Conservation (phyloP, 2,113 vertebrate genomes). For the Plecturocebus donacophilus region DNA sequence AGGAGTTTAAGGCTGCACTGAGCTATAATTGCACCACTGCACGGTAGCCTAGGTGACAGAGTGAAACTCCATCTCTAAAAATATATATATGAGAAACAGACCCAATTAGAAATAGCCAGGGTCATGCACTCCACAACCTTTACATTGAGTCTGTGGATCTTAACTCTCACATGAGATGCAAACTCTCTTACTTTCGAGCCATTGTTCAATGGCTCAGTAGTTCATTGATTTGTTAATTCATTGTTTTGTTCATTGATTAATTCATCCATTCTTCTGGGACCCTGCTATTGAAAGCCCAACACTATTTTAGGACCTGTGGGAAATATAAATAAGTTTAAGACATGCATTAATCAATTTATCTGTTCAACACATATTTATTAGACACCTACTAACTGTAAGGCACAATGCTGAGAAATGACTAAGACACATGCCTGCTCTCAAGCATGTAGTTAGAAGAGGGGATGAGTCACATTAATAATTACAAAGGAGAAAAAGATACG, state of each 20-base stretch:
- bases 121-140: not conserved
- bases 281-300: not conserved
- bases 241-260: conserved; percentile 15
- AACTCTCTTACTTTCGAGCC: not conserved
- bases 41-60: not conserved
- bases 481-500: not conserved
- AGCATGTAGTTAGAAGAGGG: not conserved
- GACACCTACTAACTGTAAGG: not conserved
- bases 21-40: not conserved
- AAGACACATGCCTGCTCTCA: not conserved
- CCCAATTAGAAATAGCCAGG: not conserved
- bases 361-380: not conserved
- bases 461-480: not conserved
- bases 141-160: not conserved
- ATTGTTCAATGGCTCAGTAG: not conserved
- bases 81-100: not conserved
- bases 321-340: not conserved
- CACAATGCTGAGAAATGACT: not conserved
- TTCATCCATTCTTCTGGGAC: not conserved
- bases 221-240: conserved; percentile 16
- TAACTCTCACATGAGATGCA: not conserved
- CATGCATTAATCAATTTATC: not conserved
- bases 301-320: not conserved
- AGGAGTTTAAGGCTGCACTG: not conserved
- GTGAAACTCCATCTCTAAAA: not conserved